Evolutionary conservation across 2,113 vertebrate species (phyloP), one percentile per base, ranked within the genome.

Genomic region (Mastomys natalensis): DNA sequence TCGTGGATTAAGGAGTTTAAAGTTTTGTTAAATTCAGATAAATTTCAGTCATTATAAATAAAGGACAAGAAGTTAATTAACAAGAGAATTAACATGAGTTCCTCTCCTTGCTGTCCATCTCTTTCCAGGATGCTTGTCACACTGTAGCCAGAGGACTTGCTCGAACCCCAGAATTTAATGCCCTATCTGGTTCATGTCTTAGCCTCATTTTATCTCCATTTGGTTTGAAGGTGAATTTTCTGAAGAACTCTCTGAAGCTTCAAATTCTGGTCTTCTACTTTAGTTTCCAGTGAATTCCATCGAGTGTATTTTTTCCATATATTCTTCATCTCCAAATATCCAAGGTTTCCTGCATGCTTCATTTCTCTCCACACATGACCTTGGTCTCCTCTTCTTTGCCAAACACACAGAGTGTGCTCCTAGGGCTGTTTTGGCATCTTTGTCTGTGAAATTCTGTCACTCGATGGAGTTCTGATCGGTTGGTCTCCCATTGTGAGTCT

Each of bases 311-410:
- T 64, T 77, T 64, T 77, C 88, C 51, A 60, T 34, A 40, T 87
- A 77, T 62, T 40, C 82, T 93, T 76, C 45, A 81, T 73, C n/a
- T 89, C 92, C 48, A 29, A n/a, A 81, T 68, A 40, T 87, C 90
- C 48, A 29, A n/a, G 13, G 78, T 13, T 76, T 93, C 94, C 62
- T 64, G 6, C 48, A 64, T 16, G 58, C 76, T 80, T 80, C 8
- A 10, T 72, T 85, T 94, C 66, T 45, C 58, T 68, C n/a, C 9
- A 78, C 70, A 4, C 31, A 55, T 77, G 62, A 74, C n/a, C 72
- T 48, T 21, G 37, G 68, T 62, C 31, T 88, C 40, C 3, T 94
- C 60, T 45, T 80, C 87, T 53, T 74, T 94, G 51, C 73, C 55
- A 77, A 72, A 70, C 6, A 12, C 0, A 80, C 48, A 21, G 43